Evolutionary conservation across 1,140 invertebrate genomes (phyloP).

Genomic region (Pachypeltis micranthus): DNA sequence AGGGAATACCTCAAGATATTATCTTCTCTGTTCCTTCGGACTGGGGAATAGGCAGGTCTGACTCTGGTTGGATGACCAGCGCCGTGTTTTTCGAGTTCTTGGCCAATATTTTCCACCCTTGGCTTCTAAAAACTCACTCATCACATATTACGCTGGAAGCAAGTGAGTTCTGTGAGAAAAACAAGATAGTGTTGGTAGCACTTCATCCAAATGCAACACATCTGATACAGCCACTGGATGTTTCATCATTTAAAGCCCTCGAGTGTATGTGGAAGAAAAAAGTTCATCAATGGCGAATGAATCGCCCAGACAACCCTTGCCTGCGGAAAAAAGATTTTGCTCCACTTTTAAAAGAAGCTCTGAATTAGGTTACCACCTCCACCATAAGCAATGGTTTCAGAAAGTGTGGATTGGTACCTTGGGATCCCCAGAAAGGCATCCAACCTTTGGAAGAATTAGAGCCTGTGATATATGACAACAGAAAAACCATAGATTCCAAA

Average conservation of each 20-base stretch:
- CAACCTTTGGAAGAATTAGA: not conserved
- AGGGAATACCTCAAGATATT: constrained; percentile 11
- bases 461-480: too few relatives aligned
- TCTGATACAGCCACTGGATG: constrained; percentile 29
- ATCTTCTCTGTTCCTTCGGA: constrained; percentile 20
- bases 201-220: constrained; percentile 36
- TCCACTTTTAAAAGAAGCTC: not conserved
- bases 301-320: not conserved
- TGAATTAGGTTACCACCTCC: not conserved
- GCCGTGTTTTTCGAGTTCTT: constrained; percentile 31
- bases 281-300: not conserved
- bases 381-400: not conserved
- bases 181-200: constrained; percentile 34
- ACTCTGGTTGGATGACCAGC: constrained; percentile 32
- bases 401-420: not conserved
- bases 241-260: constrained; percentile 29
- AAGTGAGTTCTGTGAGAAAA: constrained; percentile 34
- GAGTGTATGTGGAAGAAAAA: constrained; percentile 23
- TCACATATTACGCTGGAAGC: constrained; percentile 32
- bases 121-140: constrained; percentile 29
- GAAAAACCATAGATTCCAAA: too few relatives aligned
- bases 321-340: not conserved
- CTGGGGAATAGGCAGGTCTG: constrained; percentile 26
- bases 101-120: constrained; percentile 30
- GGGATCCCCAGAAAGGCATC: not conserved